A percentile compares a stretch with the other conserved stretches of the same genome.
Conservation (phyloP, 1,140 invertebrate genomes). For the Cydia amplana region DNA sequence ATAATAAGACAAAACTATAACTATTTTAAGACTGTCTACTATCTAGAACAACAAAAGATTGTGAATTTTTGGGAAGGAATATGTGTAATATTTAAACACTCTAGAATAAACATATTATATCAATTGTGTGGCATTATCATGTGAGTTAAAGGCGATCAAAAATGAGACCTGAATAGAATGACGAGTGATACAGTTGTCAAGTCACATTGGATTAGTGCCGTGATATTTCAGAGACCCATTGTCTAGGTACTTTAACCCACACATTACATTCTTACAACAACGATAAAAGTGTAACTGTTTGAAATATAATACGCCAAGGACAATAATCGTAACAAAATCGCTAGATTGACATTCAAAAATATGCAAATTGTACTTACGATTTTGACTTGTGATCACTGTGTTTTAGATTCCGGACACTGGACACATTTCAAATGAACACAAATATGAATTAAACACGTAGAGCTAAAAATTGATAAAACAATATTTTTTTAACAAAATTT, state of each 20-base stretch:
- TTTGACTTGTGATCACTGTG: constrained; percentile 33
- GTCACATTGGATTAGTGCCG: neutral
- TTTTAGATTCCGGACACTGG: constrained; percentile 1
- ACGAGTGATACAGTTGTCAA: constrained; percentile 10
- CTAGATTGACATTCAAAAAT: constrained; percentile 39
- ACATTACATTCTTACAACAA: neutral
- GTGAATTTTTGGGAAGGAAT: neutral
- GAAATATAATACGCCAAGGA: constrained; percentile 40
- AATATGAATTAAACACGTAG: neutral
- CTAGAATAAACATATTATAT: neutral
- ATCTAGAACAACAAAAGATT: neutral
- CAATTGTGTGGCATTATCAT: neutral
- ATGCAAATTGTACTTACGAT: constrained; percentile 38
- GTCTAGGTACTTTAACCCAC: neutral
- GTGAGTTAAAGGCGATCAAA: neutral
- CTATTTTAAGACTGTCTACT: constrained; percentile 2
- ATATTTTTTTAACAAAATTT: constrained; percentile 21
- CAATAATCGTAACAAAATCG: constrained; percentile 37
- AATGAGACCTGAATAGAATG: neutral
- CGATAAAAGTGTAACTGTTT: neutral
- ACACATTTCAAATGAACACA: constrained; percentile 7
- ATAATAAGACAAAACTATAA: neutral
- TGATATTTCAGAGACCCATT: neutral
- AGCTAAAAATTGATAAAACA: constrained; percentile 10
- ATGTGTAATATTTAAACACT: neutral